phyloP scores from a whole-genome alignment of 2,888 invertebrate species.

The Watsonalla binaria region DNA sequence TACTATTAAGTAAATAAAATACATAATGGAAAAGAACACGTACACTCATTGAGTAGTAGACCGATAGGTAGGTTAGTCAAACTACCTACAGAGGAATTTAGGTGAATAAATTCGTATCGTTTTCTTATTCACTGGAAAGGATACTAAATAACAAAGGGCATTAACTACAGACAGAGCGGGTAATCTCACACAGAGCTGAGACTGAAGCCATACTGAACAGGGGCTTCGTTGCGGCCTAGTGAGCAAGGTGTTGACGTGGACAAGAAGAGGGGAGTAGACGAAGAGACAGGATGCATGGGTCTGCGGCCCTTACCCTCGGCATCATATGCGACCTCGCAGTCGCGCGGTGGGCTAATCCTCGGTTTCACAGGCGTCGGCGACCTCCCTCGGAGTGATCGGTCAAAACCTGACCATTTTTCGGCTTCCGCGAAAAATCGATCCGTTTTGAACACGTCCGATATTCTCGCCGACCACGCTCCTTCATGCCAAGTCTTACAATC shows the following conservation, averaged over 20 bases:
- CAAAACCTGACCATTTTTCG: conserved; percentile 76
- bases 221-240: conserved; percentile 18
- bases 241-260: conserved; percentile 16
- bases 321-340: conserved; percentile 85
- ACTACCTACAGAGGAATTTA: conserved; percentile 23
- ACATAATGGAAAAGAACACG: conserved; percentile 47
- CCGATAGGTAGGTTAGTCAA: conserved; percentile 24
- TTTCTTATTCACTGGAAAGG: conserved; percentile 50
- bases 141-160: conserved; percentile 19
- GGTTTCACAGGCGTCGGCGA: conserved; percentile 86
- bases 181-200: conserved; percentile 28
- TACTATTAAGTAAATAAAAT: neutral
- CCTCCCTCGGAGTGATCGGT: conserved; percentile 77
- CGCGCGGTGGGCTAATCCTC: conserved; percentile 83
- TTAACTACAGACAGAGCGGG: conserved; percentile 28
- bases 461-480: conserved; percentile 67
- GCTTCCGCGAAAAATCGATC: conserved; percentile 76
- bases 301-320: conserved; percentile 83
- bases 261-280: conserved; percentile 43
- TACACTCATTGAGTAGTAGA: conserved; percentile 50
- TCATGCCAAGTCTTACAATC: conserved; percentile 70
- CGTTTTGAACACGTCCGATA: conserved; percentile 70
- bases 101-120: conserved; percentile 59
- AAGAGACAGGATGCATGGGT: conserved; percentile 58
- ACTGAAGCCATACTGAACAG: conserved; percentile 15